Conservation (phyloP, 2,113 vertebrate genomes). For the Pimephales promelas region DNA sequence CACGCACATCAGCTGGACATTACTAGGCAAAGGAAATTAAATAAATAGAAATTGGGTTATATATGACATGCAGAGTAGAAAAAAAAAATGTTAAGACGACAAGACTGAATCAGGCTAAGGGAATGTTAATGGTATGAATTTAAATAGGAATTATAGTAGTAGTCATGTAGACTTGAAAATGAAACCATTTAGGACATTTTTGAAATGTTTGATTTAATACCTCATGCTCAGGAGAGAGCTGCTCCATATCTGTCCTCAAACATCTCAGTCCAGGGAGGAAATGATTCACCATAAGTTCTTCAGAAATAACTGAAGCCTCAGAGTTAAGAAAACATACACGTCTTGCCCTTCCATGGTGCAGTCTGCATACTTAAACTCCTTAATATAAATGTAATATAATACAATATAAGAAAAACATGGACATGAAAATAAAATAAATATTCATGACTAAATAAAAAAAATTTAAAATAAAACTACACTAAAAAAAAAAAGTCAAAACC, state of each 20-base stretch:
- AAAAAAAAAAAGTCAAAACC: background rate
- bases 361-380: no score
- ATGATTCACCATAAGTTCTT: slow-evolving; percentile 97
- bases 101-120: background rate
- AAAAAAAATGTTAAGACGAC: background rate
- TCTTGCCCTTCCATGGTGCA: background rate
- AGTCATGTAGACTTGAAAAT: background rate
- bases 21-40: slow-evolving; percentile 64
- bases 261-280: slow-evolving; percentile 96
- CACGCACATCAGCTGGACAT: slow-evolving; percentile 65
- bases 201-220: slow-evolving; percentile 65
- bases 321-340: slow-evolving; percentile 76
- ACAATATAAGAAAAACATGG: no score
- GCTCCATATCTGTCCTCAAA: slow-evolving; percentile 95
- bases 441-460: background rate
- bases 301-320: slow-evolving; percentile 88
- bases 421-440: no score
- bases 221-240: slow-evolving; percentile 97
- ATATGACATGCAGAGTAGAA: slow-evolving; percentile 51
- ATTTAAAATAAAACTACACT: background rate
- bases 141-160: background rate
- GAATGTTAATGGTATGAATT: background rate
- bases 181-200: background rate
- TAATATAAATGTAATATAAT: no score
- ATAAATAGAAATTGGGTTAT: slow-evolving; percentile 59